phyloP scores from a whole-genome alignment of 2,797 vertebrate genomes.

The Bovichtus diacanthus region DNA sequence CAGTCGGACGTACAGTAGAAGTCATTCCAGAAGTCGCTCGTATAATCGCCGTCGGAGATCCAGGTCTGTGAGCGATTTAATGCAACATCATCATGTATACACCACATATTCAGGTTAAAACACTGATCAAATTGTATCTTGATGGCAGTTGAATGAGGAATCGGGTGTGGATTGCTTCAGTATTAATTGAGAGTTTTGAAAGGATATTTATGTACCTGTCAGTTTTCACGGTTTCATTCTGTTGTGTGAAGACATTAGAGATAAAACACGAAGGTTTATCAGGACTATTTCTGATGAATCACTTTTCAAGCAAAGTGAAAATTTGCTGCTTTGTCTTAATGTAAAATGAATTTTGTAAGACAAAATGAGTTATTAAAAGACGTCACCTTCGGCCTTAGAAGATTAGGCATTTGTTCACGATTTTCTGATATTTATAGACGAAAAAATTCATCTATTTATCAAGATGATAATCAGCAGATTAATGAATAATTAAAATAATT shows the following conservation, averaged over 20 bases:
- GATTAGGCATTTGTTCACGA: not conserved
- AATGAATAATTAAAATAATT: not conserved
- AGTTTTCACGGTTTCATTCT: not conserved
- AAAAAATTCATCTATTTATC: not conserved
- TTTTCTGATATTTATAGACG: not conserved
- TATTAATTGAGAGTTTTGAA: not conserved
- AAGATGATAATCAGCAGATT: slow-evolving; percentile 1
- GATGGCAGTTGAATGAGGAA: not conserved
- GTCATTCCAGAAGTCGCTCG: slow-evolving; percentile 92
- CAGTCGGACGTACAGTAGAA: slow-evolving; percentile 91
- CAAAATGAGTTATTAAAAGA: not conserved
- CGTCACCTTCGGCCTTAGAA: not conserved
- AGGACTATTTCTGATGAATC: not conserved
- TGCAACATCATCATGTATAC: not conserved
- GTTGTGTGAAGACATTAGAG: not conserved
- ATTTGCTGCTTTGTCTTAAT: not conserved
- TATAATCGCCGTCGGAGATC: slow-evolving; percentile 88
- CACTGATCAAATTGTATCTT: not conserved
- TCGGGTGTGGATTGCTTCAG: no score
- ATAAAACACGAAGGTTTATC: not conserved
- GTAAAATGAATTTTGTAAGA: not conserved
- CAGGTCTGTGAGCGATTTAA: slow-evolving; percentile 84
- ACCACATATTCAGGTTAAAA: not conserved
- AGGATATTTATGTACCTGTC: not conserved
- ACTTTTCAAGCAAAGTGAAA: not conserved